phyloP scores from a whole-genome alignment of 2,888 invertebrate species.

The Halictus ligatus region DNA sequence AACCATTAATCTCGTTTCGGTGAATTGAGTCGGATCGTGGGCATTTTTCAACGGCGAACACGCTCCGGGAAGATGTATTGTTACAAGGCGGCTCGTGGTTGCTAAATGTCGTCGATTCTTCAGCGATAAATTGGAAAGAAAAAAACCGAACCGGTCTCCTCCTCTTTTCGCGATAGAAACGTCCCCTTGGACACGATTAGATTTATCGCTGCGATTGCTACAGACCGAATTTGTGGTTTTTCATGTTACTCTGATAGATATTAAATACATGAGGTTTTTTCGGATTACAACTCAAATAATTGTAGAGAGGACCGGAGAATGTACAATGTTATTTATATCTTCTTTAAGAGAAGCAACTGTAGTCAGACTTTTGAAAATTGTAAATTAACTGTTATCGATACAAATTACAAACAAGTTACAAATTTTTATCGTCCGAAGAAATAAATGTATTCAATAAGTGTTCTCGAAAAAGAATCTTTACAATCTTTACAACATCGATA shows the following conservation, averaged over 20 bases:
- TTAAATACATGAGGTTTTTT: not conserved
- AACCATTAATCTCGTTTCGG: slow-evolving; percentile 53
- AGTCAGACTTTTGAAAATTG: too few species aligned
- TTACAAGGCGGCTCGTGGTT: slow-evolving; percentile 32
- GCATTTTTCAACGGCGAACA: slow-evolving; percentile 56
- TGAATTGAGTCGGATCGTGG: slow-evolving; percentile 46
- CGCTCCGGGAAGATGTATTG: slow-evolving; percentile 43
- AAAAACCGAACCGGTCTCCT: slow-evolving; percentile 20
- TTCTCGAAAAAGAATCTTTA: too few species aligned
- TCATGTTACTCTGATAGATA: too few species aligned
- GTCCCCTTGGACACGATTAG: not conserved
- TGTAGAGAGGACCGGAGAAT: too few species aligned
- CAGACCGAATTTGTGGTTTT: not conserved
- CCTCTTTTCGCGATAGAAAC: not conserved
- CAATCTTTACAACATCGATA: not conserved
- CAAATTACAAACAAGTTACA: too few species aligned
- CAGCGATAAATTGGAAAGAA: slow-evolving; percentile 46
- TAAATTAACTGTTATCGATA: too few species aligned
- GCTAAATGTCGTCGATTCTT: slow-evolving; percentile 33
- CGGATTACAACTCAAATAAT: not conserved
- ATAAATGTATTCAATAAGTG: too few species aligned
- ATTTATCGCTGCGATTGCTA: slow-evolving; percentile 1
- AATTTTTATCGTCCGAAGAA: too few species aligned
- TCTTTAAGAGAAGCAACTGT: too few species aligned
- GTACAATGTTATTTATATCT: too few species aligned